These are phyloP conservation scores for Chondrosia reniformis DNA, from an alignment of 37 sponge, comb jelly and placozoan species.

Conservation along the genomic window DNA sequence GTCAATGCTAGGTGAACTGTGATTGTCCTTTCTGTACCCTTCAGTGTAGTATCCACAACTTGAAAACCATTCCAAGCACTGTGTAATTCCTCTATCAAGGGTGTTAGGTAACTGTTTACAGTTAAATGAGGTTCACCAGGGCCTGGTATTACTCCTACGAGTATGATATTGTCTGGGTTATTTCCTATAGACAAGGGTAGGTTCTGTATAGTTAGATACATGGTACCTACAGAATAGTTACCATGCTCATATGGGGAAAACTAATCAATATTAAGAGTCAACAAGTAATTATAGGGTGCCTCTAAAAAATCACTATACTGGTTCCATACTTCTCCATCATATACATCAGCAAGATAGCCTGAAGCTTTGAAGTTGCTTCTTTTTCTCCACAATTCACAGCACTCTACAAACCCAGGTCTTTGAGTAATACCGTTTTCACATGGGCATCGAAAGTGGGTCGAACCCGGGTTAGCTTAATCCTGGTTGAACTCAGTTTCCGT, in stretches of 20 bases:
- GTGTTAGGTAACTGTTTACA: constrained; percentile 47
- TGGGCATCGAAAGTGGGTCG: too few relatives aligned
- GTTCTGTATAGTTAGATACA: constrained; percentile 57
- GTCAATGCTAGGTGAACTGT: constrained; percentile 23
- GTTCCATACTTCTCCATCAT: constrained; percentile 56
- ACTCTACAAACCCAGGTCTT: constrained; percentile 26
- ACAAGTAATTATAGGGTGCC: constrained; percentile 30
- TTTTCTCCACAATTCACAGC: constrained; percentile 37
- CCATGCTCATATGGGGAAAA: constrained; percentile 29
- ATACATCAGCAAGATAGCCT: constrained; percentile 30
- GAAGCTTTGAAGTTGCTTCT: not conserved
- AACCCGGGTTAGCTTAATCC: too few relatives aligned
- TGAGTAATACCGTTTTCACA: not conserved
- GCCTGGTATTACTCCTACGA: constrained; percentile 53
- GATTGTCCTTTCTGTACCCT: not conserved
- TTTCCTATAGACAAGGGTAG: constrained; percentile 37
- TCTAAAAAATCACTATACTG: constrained; percentile 20
- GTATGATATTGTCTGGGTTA: constrained; percentile 35
- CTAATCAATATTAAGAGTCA: constrained; percentile 57
- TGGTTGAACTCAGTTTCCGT: too few relatives aligned
- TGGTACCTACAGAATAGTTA: constrained; percentile 51
- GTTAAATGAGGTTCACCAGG: constrained; percentile 39
- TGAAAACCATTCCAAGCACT: not conserved
- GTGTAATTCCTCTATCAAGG: constrained; percentile 37
- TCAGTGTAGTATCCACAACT: not conserved